Conservation (phyloP, 2,888 invertebrate species). For the Drosophila acutilabella region DNA sequence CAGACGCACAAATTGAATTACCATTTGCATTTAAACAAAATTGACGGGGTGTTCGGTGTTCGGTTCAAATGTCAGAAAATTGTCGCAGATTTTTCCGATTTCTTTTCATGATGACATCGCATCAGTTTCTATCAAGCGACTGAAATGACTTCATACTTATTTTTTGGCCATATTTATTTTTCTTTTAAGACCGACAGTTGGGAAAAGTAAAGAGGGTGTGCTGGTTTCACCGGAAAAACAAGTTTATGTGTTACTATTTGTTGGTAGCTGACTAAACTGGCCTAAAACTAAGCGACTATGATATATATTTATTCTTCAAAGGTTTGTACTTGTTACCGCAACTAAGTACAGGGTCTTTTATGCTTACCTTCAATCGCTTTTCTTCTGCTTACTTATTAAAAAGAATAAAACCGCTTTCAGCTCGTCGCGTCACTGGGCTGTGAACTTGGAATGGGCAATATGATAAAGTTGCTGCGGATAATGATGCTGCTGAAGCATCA, state of each 20-base stretch:
- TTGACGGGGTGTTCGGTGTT: not conserved
- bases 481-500: conserved; percentile 18
- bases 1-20: conserved; percentile 61
- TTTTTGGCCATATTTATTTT: conserved; percentile 12
- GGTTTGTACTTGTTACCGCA: too few species aligned
- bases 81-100: conserved; percentile 11
- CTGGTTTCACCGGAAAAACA: too few species aligned
- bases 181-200: not conserved
- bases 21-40: conserved; percentile 31
- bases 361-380: conserved; percentile 13
- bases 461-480: conserved; percentile 1
- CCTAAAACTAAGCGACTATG: too few species aligned
- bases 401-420: conserved; percentile 33
- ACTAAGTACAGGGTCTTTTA: too few species aligned
- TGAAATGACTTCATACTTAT: conserved; percentile 28
- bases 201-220: too few species aligned
- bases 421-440: conserved; percentile 15
- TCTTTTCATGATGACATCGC: conserved; percentile 10
- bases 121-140: conserved; percentile 4
- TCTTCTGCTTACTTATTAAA: conserved; percentile 2
- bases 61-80: conserved; percentile 32
- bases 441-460: conserved; percentile 6
- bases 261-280: too few species aligned
- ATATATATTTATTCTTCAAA: too few species aligned
- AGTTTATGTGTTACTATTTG: too few species aligned